Conservation (phyloP, 2,888 invertebrate genomes). For the Ecliptopera silaceata region DNA sequence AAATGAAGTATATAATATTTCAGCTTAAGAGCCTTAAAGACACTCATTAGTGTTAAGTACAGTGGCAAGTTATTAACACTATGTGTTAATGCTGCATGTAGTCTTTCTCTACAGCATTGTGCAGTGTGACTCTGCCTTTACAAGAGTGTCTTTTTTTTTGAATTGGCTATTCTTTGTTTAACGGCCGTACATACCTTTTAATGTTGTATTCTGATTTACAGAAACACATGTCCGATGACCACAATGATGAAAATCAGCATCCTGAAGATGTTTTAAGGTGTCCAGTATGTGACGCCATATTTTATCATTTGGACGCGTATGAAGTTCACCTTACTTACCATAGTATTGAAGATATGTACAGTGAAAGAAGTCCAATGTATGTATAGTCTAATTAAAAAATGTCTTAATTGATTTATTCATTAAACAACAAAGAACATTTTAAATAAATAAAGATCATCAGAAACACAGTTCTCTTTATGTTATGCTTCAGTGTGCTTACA, state of each 20-base stretch:
- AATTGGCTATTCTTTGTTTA: too few species aligned
- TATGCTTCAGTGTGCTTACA: background rate
- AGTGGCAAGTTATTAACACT: too few species aligned
- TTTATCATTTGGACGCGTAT: conserved; percentile 85
- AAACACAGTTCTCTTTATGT: background rate
- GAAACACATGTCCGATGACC: conserved; percentile 82
- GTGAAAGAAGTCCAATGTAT: conserved; percentile 80
- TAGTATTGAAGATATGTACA: conserved; percentile 83
- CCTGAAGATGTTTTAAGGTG: conserved; percentile 84
- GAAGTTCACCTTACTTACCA: conserved; percentile 85
- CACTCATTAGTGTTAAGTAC: too few species aligned
- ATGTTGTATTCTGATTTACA: conserved; percentile 44
- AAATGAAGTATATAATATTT: too few species aligned
- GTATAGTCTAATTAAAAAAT: too few species aligned
- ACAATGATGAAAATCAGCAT: conserved; percentile 78
- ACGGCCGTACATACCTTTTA: background rate
- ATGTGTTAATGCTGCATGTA: too few species aligned
- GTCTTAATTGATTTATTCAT: too few species aligned
- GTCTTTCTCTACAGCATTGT: too few species aligned
- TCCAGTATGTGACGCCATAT: conserved; percentile 85
- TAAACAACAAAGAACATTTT: too few species aligned
- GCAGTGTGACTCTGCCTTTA: too few species aligned
- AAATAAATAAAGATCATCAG: background rate
- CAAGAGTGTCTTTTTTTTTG: too few species aligned
- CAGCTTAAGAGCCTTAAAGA: too few species aligned